A percentile compares a stretch with the other conserved stretches of the same genome.
Conservation (phyloP, 1,140 invertebrate species). For the Theocolax elegans region DNA sequence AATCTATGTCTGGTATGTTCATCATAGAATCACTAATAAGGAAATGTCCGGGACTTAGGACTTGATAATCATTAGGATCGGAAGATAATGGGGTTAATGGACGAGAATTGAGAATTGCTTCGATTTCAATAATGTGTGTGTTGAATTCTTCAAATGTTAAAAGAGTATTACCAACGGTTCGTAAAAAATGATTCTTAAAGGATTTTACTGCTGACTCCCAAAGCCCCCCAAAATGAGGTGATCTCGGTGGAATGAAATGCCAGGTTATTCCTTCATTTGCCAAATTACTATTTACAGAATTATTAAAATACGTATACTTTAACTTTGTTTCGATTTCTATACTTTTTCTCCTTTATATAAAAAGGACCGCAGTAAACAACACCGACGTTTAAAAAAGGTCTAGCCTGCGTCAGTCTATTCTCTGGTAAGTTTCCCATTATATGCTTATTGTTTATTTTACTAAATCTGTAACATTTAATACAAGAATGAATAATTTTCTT, state of each 20-base stretch:
- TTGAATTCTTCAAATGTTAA: slow-evolving; percentile 26
- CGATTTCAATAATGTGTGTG: slow-evolving; percentile 7
- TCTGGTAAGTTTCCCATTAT: too few species aligned
- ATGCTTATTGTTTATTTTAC: too few species aligned
- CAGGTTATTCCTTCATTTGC: neutral
- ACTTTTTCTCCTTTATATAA: too few species aligned
- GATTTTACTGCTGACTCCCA: too few species aligned
- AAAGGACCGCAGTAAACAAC: neutral
- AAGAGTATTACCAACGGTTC: too few species aligned
- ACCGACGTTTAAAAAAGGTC: too few species aligned
- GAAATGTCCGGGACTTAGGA: too few species aligned
- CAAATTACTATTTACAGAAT: neutral
- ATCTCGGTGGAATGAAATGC: too few species aligned
- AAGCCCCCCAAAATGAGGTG: slow-evolving; percentile 17
- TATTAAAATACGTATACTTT: slow-evolving; percentile 32
- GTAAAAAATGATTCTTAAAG: too few species aligned
- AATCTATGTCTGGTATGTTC: slow-evolving; percentile 7
- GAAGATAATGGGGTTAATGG: too few species aligned
- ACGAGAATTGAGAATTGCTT: too few species aligned
- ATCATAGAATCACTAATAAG: slow-evolving; percentile 11
- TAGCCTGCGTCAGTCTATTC: too few species aligned
- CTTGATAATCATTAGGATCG: slow-evolving; percentile 8
- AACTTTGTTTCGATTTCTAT: neutral
- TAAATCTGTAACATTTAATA: neutral
- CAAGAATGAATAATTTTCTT: neutral